phyloP scores from a whole-genome alignment of 2,888 invertebrate species.

The Bedellia somnulentella region DNA sequence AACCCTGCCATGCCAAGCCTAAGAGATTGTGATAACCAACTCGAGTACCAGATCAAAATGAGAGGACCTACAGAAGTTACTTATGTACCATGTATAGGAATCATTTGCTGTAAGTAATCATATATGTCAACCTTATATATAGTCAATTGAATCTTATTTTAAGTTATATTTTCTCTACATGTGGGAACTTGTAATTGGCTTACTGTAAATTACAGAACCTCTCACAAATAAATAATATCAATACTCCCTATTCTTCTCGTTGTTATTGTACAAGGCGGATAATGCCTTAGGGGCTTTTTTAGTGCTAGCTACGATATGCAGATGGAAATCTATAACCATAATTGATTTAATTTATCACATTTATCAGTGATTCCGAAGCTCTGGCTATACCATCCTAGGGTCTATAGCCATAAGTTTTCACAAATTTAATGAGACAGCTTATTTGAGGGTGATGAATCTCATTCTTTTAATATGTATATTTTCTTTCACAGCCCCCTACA shows the following conservation, averaged over 20 bases:
- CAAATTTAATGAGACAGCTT: too few species aligned
- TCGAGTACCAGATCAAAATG: constrained; percentile 94
- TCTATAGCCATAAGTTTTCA: too few species aligned
- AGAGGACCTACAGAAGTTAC: constrained; percentile 87
- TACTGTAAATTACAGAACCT: neutral
- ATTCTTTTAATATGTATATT: too few species aligned
- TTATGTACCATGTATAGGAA: constrained; percentile 91
- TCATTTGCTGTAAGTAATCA: constrained; percentile 87
- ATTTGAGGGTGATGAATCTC: too few species aligned
- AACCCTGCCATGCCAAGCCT: constrained; percentile 85
- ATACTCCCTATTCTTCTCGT: too few species aligned
- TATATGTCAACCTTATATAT: constrained; percentile 7
- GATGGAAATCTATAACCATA: too few species aligned
- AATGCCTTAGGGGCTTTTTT: too few species aligned
- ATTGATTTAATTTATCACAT: too few species aligned
- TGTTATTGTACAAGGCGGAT: too few species aligned
- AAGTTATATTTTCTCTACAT: neutral
- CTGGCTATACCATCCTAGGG: too few species aligned
- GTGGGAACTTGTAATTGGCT: neutral
- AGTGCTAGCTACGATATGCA: too few species aligned
- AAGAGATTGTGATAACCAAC: constrained; percentile 87
- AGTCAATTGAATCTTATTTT: neutral
- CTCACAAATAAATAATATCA: neutral
- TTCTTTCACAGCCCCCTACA: constrained; percentile 73
- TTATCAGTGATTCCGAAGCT: too few species aligned